A percentile compares a stretch with the other conserved stretches of the same genome.
Conservation (phyloP, 2,888 invertebrate genomes). For the Silvanus unidentatus region DNA sequence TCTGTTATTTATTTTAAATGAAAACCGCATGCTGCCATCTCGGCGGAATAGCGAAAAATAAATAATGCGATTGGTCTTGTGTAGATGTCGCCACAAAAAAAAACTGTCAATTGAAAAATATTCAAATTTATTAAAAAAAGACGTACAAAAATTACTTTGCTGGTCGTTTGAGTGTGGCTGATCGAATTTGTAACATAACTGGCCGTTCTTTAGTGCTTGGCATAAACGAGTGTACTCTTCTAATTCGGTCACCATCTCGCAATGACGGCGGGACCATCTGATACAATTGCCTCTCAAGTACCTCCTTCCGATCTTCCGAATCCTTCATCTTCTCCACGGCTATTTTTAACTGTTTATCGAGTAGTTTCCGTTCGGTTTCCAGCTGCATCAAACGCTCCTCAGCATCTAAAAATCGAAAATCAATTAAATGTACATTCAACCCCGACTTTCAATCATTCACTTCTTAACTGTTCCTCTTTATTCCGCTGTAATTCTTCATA, state of each 20-base stretch:
- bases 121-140: slow-evolving; percentile 13
- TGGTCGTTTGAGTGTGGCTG: slow-evolving; percentile 37
- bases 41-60: too few relatives aligned
- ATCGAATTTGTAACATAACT: slow-evolving; percentile 42
- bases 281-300: slow-evolving; percentile 53
- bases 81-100: too few relatives aligned
- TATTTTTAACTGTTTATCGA: slow-evolving; percentile 64
- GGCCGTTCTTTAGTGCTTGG: slow-evolving; percentile 57
- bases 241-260: slow-evolving; percentile 55
- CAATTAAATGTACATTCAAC: too few relatives aligned
- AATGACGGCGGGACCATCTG: slow-evolving; percentile 49
- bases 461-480: slow-evolving; percentile 64
- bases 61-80: too few relatives aligned
- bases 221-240: slow-evolving; percentile 65
- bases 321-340: slow-evolving; percentile 63
- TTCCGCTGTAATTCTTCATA: slow-evolving; percentile 67
- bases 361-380: slow-evolving; percentile 62
- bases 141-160: too few relatives aligned
- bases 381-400: slow-evolving; percentile 61
- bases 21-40: too few relatives aligned
- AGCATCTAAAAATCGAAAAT: slow-evolving; percentile 66
- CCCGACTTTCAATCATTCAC: too few relatives aligned
- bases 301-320: slow-evolving; percentile 59
- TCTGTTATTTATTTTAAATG: too few relatives aligned
- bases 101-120: not conserved